Evolutionary conservation across 1,140 invertebrate genomes (phyloP), one percentile per base, ranked within the genome.

Genomic region (Aplysia californica): DNA sequence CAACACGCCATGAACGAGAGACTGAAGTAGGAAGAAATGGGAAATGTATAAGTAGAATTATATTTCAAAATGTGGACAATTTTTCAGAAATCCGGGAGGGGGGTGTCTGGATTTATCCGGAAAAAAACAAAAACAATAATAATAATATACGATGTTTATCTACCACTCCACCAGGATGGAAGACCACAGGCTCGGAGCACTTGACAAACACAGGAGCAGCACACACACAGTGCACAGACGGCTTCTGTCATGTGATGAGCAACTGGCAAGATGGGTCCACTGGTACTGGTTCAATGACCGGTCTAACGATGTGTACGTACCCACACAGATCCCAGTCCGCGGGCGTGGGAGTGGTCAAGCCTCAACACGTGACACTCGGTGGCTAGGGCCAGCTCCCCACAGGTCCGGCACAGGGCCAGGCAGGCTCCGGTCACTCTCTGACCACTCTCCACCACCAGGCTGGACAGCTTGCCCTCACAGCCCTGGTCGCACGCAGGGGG

Each of bases 331-430:
- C 35, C 61, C 26, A 39, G 15, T 56, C 41, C 18, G 23, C 15
- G 21, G 20, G 36, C 71, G 3, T 70, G 41, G 18, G 61, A 41
- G 6, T 67, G 65, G 6, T 86, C 83, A 61, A 88, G 80, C 23
- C 79, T 76, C 10, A 81, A 33, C 71, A 87, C 83, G 23, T 55
- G 64, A 3, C 80, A 84, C 36, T 86, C 82, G 5, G 83, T 85
- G 55, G 86, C 86, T 23, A 88, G 75, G 3, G 86, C 80, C 65
- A 87, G 72, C 76, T 87, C 85, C 21, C 87, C 87, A 31, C 80
- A 80, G 3, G 81, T 76, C 44, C 79, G 77, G 82, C 85, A 85
- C 10, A 87, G 56, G 44, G 65, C 75, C 31, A 83, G 65, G 3
- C 86, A 26, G 73, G 74, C 58, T 6, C 85, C 84, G 23, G 73